Conservation (phyloP, 1,140 invertebrate species). For the Cyphomyrmex costatus region DNA sequence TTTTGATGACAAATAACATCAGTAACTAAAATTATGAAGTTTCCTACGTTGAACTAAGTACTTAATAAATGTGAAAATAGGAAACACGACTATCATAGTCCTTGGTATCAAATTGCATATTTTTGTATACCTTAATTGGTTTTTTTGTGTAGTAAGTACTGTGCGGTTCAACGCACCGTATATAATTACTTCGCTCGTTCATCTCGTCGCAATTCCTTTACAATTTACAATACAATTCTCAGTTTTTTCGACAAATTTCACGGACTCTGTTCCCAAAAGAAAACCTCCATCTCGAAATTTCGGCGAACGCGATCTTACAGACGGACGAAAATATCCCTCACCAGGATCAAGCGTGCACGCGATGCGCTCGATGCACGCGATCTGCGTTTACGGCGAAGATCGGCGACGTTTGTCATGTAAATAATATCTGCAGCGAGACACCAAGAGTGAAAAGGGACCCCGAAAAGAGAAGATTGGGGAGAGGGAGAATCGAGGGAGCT, state of each 20-base stretch:
- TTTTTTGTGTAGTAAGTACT: background rate
- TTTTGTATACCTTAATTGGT: background rate
- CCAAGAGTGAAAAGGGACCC: constrained; percentile 11
- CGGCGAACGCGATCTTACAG: background rate
- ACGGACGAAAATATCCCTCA: background rate
- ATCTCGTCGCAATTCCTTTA: background rate
- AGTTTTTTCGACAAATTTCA: background rate
- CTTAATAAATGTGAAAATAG: too few species aligned
- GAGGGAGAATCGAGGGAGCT: background rate
- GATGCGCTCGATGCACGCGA: constrained; percentile 35
- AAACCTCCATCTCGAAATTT: background rate
- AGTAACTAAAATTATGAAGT: too few species aligned
- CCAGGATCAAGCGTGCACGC: constrained; percentile 38
- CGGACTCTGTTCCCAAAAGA: background rate
- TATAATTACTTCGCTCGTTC: background rate
- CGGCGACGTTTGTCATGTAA: constrained; percentile 61
- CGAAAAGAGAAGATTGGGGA: background rate
- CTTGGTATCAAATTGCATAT: background rate
- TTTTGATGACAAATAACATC: too few species aligned
- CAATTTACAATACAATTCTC: background rate
- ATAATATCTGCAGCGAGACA: constrained; percentile 35
- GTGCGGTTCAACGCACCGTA: background rate
- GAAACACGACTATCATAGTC: too few species aligned
- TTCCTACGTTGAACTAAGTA: too few species aligned
- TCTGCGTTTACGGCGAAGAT: constrained; percentile 16